A percentile compares a stretch with the other conserved stretches of the same genome.
Evolutionary conservation across 2,888 invertebrate species (phyloP).

Genomic region (Drosophila putrida): DNA sequence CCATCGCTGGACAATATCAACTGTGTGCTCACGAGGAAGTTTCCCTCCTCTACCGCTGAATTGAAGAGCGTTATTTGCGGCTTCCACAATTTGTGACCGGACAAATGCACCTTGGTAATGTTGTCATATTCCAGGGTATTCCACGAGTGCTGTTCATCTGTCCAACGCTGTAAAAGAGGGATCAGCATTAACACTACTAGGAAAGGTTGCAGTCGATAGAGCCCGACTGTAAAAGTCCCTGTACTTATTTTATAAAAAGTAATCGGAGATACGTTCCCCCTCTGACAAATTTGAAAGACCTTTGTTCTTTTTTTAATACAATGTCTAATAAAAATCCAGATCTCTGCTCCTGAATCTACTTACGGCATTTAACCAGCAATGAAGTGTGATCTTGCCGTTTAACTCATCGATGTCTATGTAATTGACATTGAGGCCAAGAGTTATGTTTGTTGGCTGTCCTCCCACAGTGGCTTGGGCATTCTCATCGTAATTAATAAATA

Average conservation of each 20-base stretch:
- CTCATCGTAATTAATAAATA: constrained; percentile 86
- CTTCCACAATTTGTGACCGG: constrained; percentile 91
- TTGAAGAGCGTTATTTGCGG: constrained; percentile 90
- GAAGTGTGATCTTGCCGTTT: constrained; percentile 87
- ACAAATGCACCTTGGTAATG: constrained; percentile 87
- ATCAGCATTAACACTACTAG: not conserved
- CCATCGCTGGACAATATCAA: constrained; percentile 57
- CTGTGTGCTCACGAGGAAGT: constrained; percentile 84
- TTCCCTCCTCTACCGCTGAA: constrained; percentile 88
- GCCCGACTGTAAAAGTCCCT: not conserved
- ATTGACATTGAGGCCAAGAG: constrained; percentile 87
- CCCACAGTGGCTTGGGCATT: constrained; percentile 80
- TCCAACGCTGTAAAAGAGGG: constrained; percentile 88
- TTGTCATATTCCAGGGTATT: constrained; percentile 89
- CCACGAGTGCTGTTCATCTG: constrained; percentile 91
- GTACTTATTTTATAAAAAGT: not conserved
- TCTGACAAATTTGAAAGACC: too few species aligned
- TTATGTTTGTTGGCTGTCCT: constrained; percentile 73
- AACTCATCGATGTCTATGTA: constrained; percentile 90
- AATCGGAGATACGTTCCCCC: too few species aligned
- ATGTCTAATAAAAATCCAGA: too few species aligned
- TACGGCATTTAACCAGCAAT: constrained; percentile 89
- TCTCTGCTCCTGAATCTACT: constrained; percentile 31
- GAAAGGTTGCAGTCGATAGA: not conserved
- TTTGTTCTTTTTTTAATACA: too few species aligned